phyloP scores from a whole-genome alignment of 2,797 vertebrate genomes.

The Siniperca scherzeri region DNA sequence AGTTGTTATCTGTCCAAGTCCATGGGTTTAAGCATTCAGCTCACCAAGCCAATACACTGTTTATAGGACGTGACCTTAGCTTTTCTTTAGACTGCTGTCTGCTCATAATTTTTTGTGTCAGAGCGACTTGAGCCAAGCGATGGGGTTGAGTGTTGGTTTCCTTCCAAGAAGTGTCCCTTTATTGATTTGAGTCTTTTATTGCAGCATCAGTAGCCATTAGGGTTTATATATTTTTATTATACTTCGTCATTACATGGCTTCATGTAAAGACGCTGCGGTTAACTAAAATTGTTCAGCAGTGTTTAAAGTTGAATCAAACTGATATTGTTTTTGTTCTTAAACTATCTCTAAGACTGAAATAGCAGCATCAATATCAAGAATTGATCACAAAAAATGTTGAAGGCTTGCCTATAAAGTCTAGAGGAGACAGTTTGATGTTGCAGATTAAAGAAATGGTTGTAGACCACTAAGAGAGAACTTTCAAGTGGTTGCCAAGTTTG shows the following conservation, averaged over 20 bases:
- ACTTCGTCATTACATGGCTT: constrained; percentile 59
- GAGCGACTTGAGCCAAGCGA: constrained; percentile 56
- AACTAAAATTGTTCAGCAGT: constrained; percentile 39
- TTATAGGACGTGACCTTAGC: constrained; percentile 67
- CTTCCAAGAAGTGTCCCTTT: constrained; percentile 68
- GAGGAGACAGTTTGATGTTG: constrained; percentile 44
- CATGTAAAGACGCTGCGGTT: constrained; percentile 26
- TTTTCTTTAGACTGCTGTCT: constrained; percentile 53
- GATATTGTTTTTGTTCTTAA: constrained; percentile 28
- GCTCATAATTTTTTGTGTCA: constrained; percentile 62
- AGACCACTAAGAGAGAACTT: constrained; percentile 25
- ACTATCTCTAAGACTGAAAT: constrained; percentile 3
- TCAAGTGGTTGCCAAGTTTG: constrained; percentile 18
- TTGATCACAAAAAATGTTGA: constrained; percentile 1
- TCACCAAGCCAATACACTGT: constrained; percentile 50
- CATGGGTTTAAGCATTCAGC: constrained; percentile 26
- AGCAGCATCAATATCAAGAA: constrained; percentile 26
- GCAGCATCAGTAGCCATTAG: constrained; percentile 67
- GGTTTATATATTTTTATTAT: constrained; percentile 57
- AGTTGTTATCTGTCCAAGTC: constrained; percentile 36
- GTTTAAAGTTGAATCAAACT: constrained; percentile 36
- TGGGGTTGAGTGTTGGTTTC: constrained; percentile 62
- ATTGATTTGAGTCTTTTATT: constrained; percentile 77
- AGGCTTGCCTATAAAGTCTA: neutral
- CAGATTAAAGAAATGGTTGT: constrained; percentile 37